Evolutionary conservation across 2,888 invertebrate species (phyloP), one percentile per base, ranked within the genome.

Genomic region (Halocaridina rubra): DNA sequence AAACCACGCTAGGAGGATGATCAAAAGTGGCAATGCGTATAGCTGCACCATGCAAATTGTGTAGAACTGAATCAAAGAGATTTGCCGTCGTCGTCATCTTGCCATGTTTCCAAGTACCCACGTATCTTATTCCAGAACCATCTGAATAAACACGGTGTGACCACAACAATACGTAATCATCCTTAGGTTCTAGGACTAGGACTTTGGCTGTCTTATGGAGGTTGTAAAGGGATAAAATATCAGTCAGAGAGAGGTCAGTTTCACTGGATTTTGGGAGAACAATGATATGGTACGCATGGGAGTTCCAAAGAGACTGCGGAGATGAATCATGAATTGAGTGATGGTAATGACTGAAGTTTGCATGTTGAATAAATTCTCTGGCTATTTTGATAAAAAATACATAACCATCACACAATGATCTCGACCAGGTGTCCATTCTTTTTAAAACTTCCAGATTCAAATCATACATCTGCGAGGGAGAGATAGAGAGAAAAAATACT

Each of bases 1-100:
- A 80, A 7, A 80, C 69, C 19, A 80, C 80, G 71, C 80, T 80
- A 16, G 80, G 80, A 10, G 80, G 71, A 30, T 80, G 80, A 33
- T 80, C 80, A 24, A 80, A 80, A 0, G 71, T 80, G 3, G 80
- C 46, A 19, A 80, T 19, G 10, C 80, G 33, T 30, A 71, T 39
- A 3, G 22, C 16, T 10, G 53, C 29, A 8, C 80, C 61, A 1
- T 64, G 32, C 27, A 78, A 78, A 33, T 64, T 19, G 0, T 16
- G 1, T 3, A 61, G 22, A 8, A 61, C 59, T 13, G 57, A 33
- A 4, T 7, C 8, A 24, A 78, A 78, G 30, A 78, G 19, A 19
- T 61, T 16, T 7, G 3, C n/a, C 2, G 5, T 4, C 13, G 30
- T 8, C 1, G 3, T 19, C 4, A 10, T 4, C 16, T n/a, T n/a